Percentiles rank a stretch among this genome's conserved stretches.
These are phyloP conservation scores for Carpatolechia fugitivella DNA, from an alignment of 2,888 invertebrate genomes.

Conservation along the genomic window DNA sequence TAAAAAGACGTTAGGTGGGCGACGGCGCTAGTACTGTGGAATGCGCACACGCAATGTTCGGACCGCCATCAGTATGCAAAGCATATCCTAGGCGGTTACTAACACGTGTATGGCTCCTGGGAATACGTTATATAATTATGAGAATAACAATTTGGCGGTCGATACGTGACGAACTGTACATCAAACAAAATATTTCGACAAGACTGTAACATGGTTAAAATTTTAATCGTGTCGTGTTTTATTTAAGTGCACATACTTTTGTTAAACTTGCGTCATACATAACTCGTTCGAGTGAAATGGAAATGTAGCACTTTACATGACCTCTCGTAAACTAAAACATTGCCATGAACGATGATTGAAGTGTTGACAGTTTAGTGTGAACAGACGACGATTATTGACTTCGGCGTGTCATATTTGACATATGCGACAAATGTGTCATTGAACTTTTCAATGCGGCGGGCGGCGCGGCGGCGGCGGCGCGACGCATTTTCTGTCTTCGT, in stretches of 20 bases:
- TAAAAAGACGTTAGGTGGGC: conserved; percentile 36
- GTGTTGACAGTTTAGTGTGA: conserved; percentile 7
- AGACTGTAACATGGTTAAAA: neutral
- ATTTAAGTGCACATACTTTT: too few species aligned
- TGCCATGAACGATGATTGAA: neutral
- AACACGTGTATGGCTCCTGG: conserved; percentile 57
- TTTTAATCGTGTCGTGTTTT: neutral
- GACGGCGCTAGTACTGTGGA: conserved; percentile 41
- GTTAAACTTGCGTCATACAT: too few species aligned
- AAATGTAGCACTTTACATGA: too few species aligned
- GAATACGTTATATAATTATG: conserved; percentile 61
- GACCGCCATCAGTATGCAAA: conserved; percentile 62
- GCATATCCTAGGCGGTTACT: conserved; percentile 54
- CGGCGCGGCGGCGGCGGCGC: neutral
- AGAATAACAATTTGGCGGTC: conserved; percentile 46
- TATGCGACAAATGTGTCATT: conserved; percentile 43
- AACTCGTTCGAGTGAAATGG: too few species aligned
- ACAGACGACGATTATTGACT: neutral
- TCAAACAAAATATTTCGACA: conserved; percentile 6
- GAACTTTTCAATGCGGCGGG: conserved; percentile 40
- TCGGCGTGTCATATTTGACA: conserved; percentile 43
- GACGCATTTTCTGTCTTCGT: too few species aligned
- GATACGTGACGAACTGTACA: conserved; percentile 37
- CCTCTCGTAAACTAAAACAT: too few species aligned
- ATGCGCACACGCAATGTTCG: conserved; percentile 62